These are phyloP conservation scores for Pollenia angustigena DNA, from an alignment of 2,888 invertebrate genomes.

Conservation along the genomic window DNA sequence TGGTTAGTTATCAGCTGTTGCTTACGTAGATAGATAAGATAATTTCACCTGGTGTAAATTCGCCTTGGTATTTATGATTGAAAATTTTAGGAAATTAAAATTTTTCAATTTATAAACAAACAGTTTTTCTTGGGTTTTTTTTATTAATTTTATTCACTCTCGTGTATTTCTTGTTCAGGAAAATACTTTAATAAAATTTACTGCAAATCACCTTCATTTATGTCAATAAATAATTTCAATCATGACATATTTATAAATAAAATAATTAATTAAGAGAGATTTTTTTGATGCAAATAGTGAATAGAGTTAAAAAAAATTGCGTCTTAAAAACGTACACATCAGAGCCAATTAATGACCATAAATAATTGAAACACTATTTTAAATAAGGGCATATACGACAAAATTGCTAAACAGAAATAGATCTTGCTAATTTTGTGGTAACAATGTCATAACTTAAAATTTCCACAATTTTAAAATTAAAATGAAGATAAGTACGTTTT, in stretches of 20 bases:
- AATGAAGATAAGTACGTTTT: no score
- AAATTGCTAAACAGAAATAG: neutral
- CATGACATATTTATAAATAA: constrained; percentile 62
- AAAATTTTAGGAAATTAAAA: no score
- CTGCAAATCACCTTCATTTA: constrained; percentile 59
- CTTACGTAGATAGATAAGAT: no score
- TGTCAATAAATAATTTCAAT: constrained; percentile 64
- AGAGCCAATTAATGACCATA: constrained; percentile 45
- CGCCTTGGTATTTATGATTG: no score
- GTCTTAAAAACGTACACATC: constrained; percentile 37
- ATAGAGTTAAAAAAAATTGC: constrained; percentile 48
- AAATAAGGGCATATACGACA: constrained; percentile 22
- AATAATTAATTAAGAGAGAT: constrained; percentile 45
- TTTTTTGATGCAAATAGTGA: constrained; percentile 46
- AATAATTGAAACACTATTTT: neutral
- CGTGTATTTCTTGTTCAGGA: constrained; percentile 22
- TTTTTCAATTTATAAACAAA: neutral
- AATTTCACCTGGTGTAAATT: no score
- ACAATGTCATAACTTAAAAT: no score
- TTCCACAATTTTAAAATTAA: no score
- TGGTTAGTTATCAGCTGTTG: no score
- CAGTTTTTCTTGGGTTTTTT: neutral
- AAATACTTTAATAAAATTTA: constrained; percentile 54
- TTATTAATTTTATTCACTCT: neutral
- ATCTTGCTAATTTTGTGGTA: no score